These are phyloP conservation scores for Papilio glaucus DNA, from an alignment of 1,140 invertebrate species.

Conservation along the genomic window DNA sequence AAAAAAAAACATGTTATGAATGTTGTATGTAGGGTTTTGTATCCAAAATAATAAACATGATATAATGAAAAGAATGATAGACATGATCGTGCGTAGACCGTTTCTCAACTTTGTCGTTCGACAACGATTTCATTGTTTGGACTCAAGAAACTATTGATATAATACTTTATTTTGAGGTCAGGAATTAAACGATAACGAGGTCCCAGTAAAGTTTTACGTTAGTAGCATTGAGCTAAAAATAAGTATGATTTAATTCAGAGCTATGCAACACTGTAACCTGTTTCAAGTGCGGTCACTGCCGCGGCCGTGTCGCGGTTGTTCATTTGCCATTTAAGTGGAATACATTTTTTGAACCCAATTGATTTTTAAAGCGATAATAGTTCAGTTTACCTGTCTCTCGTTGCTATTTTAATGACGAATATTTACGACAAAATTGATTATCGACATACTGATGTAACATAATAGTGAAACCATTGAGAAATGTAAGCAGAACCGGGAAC, in stretches of 20 bases:
- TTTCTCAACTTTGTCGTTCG: no score
- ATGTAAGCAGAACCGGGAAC: no score
- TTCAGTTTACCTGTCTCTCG: background rate
- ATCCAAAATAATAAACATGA: no score
- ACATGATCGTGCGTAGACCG: no score
- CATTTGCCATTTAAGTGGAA: background rate
- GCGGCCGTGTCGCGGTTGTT: background rate
- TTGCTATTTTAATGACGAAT: background rate
- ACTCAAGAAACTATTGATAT: background rate
- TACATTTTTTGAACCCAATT: background rate
- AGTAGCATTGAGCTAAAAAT: background rate
- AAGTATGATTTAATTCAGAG: slow-evolving; percentile 16
- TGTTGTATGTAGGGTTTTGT: no score
- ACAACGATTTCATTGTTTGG: no score
- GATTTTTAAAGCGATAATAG: background rate
- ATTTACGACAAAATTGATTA: no score
- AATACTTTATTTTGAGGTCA: background rate
- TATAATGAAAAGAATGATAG: no score
- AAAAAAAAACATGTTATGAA: no score
- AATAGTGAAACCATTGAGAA: no score
- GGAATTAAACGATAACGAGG: background rate
- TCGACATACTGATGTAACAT: no score
- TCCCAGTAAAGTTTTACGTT: background rate
- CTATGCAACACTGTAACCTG: slow-evolving; percentile 16
- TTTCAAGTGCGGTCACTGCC: slow-evolving; percentile 4